Conservation (phyloP, 2,888 invertebrate genomes). For the Drosophila yooni region DNA sequence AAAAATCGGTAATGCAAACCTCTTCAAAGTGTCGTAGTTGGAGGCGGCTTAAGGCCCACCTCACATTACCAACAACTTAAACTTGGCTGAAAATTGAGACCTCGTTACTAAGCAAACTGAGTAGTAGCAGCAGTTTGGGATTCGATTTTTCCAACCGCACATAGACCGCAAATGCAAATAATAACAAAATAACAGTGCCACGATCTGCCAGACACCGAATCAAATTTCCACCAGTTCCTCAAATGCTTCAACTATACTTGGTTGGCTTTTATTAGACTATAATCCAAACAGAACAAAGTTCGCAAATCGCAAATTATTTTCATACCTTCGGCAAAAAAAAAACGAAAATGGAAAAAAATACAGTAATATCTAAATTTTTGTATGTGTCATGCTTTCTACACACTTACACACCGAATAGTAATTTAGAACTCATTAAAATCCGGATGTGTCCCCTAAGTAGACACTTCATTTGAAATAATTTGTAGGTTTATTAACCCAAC, state of each 20-base stretch:
- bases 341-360: neutral
- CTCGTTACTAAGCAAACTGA: slow-evolving; percentile 5
- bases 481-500: slow-evolving; percentile 49
- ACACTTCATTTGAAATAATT: slow-evolving; percentile 48
- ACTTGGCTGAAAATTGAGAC: slow-evolving; percentile 31
- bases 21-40: slow-evolving; percentile 15
- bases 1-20: slow-evolving; percentile 40
- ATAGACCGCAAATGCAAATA: slow-evolving; percentile 48
- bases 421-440: slow-evolving; percentile 5
- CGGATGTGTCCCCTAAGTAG: slow-evolving; percentile 50
- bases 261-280: slow-evolving; percentile 17
- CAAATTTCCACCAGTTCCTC: slow-evolving; percentile 20
- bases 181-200: slow-evolving; percentile 30
- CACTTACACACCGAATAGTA: neutral
- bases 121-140: slow-evolving; percentile 11
- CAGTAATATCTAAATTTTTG: neutral
- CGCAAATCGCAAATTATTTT: neutral
- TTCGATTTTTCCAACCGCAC: slow-evolving; percentile 41
- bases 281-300: slow-evolving; percentile 27
- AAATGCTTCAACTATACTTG: slow-evolving; percentile 7
- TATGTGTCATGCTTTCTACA: neutral
- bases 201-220: slow-evolving; percentile 21
- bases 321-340: neutral
- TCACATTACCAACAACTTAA: slow-evolving; percentile 11
- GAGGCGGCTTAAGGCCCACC: slow-evolving; percentile 3